Evolutionary conservation across 1,140 invertebrate species (phyloP).

Genomic region (Hetaerina americana): DNA sequence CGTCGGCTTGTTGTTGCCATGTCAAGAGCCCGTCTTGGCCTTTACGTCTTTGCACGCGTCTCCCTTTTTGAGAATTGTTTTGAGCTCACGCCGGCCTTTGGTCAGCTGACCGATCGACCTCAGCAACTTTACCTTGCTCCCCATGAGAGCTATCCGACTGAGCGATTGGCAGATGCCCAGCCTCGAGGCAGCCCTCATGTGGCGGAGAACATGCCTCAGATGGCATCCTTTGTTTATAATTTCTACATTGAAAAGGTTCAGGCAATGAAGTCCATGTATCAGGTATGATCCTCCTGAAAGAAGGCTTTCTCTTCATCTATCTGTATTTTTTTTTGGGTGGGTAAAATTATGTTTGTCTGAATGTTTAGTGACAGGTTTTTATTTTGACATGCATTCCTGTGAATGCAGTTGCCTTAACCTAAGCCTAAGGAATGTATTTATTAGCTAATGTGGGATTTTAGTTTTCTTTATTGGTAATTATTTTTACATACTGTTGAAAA

Average conservation of each 20-base stretch:
- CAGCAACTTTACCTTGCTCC: conserved; percentile 61
- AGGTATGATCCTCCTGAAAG: conserved; percentile 19
- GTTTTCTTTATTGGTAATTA: too few species aligned
- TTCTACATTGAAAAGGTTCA: conserved; percentile 70
- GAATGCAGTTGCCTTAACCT: too few species aligned
- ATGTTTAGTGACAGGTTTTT: too few species aligned
- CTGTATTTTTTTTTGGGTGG: too few species aligned
- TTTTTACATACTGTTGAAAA: too few species aligned
- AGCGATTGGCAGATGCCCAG: conserved; percentile 30
- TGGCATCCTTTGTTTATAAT: conserved; percentile 86
- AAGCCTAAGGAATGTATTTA: too few species aligned
- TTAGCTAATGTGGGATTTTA: too few species aligned
- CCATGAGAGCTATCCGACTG: conserved; percentile 62
- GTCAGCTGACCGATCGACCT: conserved; percentile 54
- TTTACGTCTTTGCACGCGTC: conserved; percentile 91
- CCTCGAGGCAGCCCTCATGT: conserved; percentile 31
- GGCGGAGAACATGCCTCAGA: conserved; percentile 79
- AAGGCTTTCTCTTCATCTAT: neutral
- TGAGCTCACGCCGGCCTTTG: conserved; percentile 89
- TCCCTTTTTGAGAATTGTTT: conserved; percentile 92
- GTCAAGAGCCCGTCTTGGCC: conserved; percentile 91
- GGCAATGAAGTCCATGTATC: conserved; percentile 40
- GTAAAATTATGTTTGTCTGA: too few species aligned
- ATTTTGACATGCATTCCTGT: too few species aligned
- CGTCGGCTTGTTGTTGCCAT: conserved; percentile 93